Base-by-base conservation (phyloP, 2,888 invertebrate species). In the Didymodactylos carnosus region DNA sequence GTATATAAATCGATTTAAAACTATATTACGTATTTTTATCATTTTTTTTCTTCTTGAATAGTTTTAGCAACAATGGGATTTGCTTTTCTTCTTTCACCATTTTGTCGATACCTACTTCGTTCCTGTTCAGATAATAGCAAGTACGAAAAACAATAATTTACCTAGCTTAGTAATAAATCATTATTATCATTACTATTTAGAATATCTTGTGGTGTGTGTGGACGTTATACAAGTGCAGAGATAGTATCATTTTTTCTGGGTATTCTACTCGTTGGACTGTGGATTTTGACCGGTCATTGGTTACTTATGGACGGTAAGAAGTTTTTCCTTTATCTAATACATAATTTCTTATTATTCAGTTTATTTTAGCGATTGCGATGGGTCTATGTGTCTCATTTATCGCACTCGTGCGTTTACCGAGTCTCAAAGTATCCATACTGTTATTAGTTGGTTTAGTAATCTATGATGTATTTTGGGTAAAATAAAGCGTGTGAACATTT, bases 261-360 rank as follows among this genome's bases (percentile, higher is more conserved):
- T 77, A 89, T 94, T 80, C 89, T 89, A 83, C 91, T 95, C 82
- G 94, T 95, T 76, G 92, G 92, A 85, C 89, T 95, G 78, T 95
- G 95, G 95, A 92, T 95, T 79, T 87, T 94, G 77, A 95, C 95
- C 76, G 95, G 94, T 1, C 94, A 95, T 85, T 95, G 95, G 95
- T 87, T 95, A 78, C 88, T 95, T 73, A 62, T 62, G 62, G 62
- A 62, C 35, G 62, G 62, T 62, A 62, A 62, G 35, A n/a, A n/a
- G 23, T 70, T 2, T 71, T 46, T 69, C 62, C 72, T 75, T 70
- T 71, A 46, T 46, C 46, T 46, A 14, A 46, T 11, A 27, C n/a
- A 19, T 46, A 25, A 40, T 73, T 40, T 69, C n/a, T n/a, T n/a
- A n/a, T n/a, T 51, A 76, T 75, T 72, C 71, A 72, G 70, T 72